Base-by-base conservation (phyloP, 1,140 invertebrate species). In the Coelopa frigida region DNA sequence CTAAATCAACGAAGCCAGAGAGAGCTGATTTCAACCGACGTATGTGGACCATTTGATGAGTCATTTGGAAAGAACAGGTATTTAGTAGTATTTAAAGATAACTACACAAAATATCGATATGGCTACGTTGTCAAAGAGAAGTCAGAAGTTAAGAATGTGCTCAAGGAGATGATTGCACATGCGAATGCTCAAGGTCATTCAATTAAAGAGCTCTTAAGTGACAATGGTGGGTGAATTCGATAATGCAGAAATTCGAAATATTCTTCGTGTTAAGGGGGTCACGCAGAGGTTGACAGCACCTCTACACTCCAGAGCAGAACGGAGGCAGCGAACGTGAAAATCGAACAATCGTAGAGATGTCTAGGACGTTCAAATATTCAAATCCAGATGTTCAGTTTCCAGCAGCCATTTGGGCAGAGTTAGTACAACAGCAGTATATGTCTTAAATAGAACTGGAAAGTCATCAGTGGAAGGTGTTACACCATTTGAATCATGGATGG, bases 221-320 rank as follows among this genome's bases (percentile, higher is more conserved):
- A 56, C 40, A 70, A 70, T 48, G 56, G 59, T 1, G 49, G n/a
- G 53, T 32, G 57, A 68, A 41, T 64, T 66, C 44, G 58, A 59
- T 33, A 61, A 67, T 52, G 38, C 48, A 48, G 53, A 57, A 14
- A 51, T 68, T 7, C 46, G 46, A 44, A 27, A 48, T 2, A 50
- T 68, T 21, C 33, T 70, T n/a, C 35, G 51, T 17, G 29, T 45
- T 36, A 49, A 50, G 22, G 32, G 44, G 18, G 49, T 51, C 20
- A 24, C 17, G n/a, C 37, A 40, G 10, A 47, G 15, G 18, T 21
- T 47, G 23, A 47, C 37, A 31, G 44, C 57, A 17, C 57, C 53
- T 1, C 7, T 70, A 72, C 33, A 70, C 58, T 2, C 68, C 68
- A 5, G 52, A 74, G 44, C 69, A 71, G 50, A 74, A 72, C 48